phyloP scores from a whole-genome alignment of 2,113 vertebrate species.

The Prolemur simus region DNA sequence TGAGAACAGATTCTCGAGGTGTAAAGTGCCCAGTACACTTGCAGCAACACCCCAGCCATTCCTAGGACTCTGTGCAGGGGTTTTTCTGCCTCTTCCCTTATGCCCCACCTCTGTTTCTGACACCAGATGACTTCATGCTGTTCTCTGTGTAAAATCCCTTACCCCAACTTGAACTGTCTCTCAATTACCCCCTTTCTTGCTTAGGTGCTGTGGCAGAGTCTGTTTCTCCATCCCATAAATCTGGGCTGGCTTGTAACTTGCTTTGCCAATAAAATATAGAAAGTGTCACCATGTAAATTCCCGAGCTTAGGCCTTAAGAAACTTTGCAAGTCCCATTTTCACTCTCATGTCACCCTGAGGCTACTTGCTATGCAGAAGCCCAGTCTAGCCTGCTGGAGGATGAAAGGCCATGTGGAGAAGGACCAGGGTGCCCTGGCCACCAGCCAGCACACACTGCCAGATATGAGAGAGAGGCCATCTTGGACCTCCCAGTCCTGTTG shows the following conservation, averaged over 20 bases:
- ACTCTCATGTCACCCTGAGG: neutral
- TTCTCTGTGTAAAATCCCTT: neutral
- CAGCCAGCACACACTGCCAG: neutral
- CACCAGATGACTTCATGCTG: neutral
- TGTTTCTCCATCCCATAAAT: neutral
- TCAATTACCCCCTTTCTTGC: neutral
- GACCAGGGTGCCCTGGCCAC: neutral
- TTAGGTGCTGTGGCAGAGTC: neutral
- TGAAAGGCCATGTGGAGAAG: neutral
- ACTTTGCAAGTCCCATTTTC: neutral
- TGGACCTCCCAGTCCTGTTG: neutral
- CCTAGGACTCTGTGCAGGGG: too few relatives aligned
- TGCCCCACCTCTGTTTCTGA: neutral
- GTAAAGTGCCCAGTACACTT: neutral
- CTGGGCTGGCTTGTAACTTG: neutral
- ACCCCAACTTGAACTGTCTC: neutral
- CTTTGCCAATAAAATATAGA: neutral
- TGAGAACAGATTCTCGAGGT: neutral
- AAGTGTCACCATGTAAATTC: neutral
- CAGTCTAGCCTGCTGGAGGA: neutral
- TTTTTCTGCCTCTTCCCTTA: neutral
- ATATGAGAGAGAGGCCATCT: neutral
- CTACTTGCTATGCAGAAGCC: neutral
- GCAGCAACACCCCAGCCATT: neutral
- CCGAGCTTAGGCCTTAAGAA: neutral